Conservation (phyloP, 2,888 invertebrate species). For the Nezara viridula region DNA sequence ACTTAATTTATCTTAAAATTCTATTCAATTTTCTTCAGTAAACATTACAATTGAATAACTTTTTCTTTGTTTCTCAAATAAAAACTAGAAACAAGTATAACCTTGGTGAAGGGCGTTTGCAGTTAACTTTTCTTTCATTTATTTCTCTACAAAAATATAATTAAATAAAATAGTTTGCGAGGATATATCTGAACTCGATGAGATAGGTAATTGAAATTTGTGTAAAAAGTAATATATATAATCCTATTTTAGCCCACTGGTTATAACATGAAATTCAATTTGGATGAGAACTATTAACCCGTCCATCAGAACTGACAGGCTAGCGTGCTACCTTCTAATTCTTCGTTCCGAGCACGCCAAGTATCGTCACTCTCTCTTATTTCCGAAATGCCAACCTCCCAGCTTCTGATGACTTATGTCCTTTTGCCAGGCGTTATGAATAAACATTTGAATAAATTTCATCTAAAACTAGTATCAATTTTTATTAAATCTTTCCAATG, state of each 20-base stretch:
- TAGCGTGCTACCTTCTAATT: neutral
- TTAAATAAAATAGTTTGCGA: no score
- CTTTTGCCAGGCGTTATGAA: neutral
- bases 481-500: neutral
- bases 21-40: no score
- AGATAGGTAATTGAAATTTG: neutral
- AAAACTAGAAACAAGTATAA: no score
- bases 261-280: neutral
- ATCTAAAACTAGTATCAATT: constrained; percentile 6
- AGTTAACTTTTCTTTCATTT: no score
- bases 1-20: no score
- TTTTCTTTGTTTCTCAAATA: no score
- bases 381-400: neutral
- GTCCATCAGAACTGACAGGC: neutral
- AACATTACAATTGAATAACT: no score
- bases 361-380: neutral
- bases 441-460: constrained; percentile 37
- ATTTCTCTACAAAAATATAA: no score
- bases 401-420: neutral
- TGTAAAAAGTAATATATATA: neutral
- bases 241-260: neutral
- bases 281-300: neutral
- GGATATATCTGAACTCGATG: no score
- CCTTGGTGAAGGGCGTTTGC: no score
- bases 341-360: neutral